phyloP scores from a whole-genome alignment of 92 coral and sea anemone genomes.

The Zoanthus gigantus region DNA sequence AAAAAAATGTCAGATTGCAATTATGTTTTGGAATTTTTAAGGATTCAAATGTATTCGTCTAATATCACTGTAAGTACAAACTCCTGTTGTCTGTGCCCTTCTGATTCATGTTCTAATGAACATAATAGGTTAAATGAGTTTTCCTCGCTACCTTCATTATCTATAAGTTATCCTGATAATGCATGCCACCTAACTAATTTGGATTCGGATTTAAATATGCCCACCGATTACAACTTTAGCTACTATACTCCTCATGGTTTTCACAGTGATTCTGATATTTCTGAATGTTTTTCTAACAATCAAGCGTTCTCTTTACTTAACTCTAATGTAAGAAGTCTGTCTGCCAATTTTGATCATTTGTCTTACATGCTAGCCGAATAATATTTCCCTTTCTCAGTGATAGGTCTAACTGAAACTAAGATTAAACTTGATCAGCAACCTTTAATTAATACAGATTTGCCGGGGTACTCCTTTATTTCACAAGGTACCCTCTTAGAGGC shows the following conservation, averaged over 20 bases:
- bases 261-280: conserved; percentile 36
- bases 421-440: not conserved
- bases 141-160: conserved; percentile 18
- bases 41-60: too few relatives aligned
- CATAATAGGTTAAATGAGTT: not conserved
- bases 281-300: conserved; percentile 13
- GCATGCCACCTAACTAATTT: conserved; percentile 29
- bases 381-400: not conserved
- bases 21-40: too few relatives aligned
- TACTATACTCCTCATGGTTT: conserved; percentile 44
- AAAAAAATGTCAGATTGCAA: too few relatives aligned
- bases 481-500: too few relatives aligned
- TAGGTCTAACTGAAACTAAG: not conserved
- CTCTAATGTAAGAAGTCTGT: not conserved
- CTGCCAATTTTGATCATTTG: not conserved
- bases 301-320: conserved; percentile 16
- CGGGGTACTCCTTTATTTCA: not conserved
- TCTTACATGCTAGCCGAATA: not conserved
- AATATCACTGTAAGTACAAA: not conserved
- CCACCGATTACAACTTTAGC: conserved; percentile 26
- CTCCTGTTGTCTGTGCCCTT: too few relatives aligned
- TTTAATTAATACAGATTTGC: not conserved
- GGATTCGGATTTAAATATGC: conserved; percentile 38
- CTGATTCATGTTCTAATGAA: too few relatives aligned
- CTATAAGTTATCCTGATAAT: conserved; percentile 34